These are phyloP conservation scores for Rapana venosa DNA, from an alignment of 2,888 invertebrate genomes.

Conservation along the genomic window DNA sequence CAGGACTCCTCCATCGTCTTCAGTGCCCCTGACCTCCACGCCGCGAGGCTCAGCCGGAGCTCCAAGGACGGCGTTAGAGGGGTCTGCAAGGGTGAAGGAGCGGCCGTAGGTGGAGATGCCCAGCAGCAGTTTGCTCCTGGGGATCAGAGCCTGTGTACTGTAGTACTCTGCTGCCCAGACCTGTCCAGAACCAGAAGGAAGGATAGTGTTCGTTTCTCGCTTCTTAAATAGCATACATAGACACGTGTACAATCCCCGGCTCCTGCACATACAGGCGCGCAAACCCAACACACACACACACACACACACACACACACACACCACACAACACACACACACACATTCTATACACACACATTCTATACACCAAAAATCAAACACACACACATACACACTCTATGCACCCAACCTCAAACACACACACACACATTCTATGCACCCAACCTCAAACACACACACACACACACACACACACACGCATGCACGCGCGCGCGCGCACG, in stretches of 20 bases:
- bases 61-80: no score
- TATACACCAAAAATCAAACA: not conserved
- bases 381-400: not conserved
- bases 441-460: no score
- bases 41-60: not conserved
- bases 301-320: not conserved
- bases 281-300: not conserved
- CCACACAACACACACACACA: no score
- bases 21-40: not conserved
- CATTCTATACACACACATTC: no score
- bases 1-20: not conserved
- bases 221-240: no score
- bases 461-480: not conserved
- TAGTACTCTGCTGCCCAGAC: slow-evolving; percentile 3
- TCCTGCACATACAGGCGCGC: not conserved
- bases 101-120: slow-evolving; percentile 97
- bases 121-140: slow-evolving; percentile 90
- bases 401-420: not conserved
- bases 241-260: not conserved
- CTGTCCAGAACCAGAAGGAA: not conserved
- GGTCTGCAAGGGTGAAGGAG: slow-evolving; percentile 87
- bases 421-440: not conserved
- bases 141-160: slow-evolving; percentile 86
- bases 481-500: not conserved
- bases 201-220: no score